Conservation (phyloP, 92 coral and sea anemone species). For the Porites cylindrica region DNA sequence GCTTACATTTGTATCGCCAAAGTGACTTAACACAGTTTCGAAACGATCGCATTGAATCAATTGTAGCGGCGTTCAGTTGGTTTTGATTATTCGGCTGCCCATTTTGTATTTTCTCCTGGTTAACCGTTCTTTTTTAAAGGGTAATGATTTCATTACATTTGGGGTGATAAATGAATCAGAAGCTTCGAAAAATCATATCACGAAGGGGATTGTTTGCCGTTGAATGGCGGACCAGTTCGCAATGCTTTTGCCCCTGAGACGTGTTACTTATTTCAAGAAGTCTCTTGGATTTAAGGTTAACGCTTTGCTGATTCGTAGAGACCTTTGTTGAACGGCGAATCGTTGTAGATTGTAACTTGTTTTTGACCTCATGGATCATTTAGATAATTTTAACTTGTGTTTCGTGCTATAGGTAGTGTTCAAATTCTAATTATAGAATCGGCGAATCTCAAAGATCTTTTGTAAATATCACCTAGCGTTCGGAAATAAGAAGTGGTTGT, state of each 20-base stretch:
- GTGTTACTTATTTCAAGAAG: neutral
- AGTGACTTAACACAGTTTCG: slow-evolving; percentile 13
- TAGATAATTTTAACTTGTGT: neutral
- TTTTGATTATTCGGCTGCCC: neutral
- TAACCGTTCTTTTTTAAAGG: neutral
- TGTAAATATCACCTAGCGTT: slow-evolving; percentile 34
- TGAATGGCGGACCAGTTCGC: slow-evolving; percentile 14
- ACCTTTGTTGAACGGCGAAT: neutral
- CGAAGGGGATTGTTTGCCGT: slow-evolving; percentile 25
- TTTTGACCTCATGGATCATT: neutral
- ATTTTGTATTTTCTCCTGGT: neutral
- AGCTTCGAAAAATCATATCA: slow-evolving; percentile 3
- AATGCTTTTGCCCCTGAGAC: slow-evolving; percentile 37
- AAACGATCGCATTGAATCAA: slow-evolving; percentile 7
- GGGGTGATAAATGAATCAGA: neutral
- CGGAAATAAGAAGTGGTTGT: slow-evolving; percentile 31
- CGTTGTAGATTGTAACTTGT: neutral
- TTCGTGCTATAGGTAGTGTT: neutral
- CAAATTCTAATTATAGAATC: slow-evolving; percentile 39
- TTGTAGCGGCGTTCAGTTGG: slow-evolving; percentile 24
- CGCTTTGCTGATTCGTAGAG: neutral
- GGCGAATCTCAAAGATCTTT: slow-evolving; percentile 30
- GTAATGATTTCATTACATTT: no score
- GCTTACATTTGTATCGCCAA: neutral
- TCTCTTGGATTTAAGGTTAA: no score